Conservation (phyloP, 1,140 invertebrate species). For the Gonioctena quinquepunctata region DNA sequence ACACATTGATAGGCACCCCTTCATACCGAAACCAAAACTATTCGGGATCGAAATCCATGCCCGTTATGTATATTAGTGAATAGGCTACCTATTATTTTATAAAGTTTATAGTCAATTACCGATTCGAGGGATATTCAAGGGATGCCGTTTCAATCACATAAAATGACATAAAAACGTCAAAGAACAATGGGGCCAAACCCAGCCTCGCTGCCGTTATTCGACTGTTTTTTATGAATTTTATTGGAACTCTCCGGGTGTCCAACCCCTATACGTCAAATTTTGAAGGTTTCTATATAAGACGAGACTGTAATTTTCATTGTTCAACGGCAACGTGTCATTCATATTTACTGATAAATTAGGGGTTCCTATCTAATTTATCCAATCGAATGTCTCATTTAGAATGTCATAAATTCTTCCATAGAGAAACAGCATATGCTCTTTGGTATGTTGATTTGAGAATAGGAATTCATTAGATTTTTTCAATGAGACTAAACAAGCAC, state of each 20-base stretch:
- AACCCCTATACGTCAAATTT: constrained; percentile 23
- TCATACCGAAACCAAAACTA: background rate
- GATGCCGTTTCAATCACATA: constrained; percentile 18
- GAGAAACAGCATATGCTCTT: no score
- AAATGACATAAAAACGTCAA: constrained; percentile 26
- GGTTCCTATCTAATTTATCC: background rate
- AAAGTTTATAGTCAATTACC: constrained; percentile 17
- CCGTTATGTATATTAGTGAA: background rate
- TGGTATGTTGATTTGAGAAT: no score
- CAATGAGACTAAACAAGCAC: no score
- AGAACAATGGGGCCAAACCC: constrained; percentile 13
- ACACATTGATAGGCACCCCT: background rate
- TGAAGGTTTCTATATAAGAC: constrained; percentile 4
- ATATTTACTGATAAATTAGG: background rate
- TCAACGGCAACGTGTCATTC: background rate
- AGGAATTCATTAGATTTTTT: no score
- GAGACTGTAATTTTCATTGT: constrained; percentile 8
- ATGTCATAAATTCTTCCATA: no score
- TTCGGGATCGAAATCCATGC: background rate
- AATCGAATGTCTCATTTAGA: no score
- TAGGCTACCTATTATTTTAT: constrained; percentile 11
- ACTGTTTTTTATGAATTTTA: constrained; percentile 15
- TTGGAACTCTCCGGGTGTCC: constrained; percentile 11
- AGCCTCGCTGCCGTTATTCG: constrained; percentile 6
- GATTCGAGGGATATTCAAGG: constrained; percentile 17